A percentile compares a stretch with the other conserved stretches of the same genome.
These are phyloP conservation scores for Coenobita brevimanus DNA, from an alignment of 1,140 invertebrate genomes.

Conservation along the genomic window DNA sequence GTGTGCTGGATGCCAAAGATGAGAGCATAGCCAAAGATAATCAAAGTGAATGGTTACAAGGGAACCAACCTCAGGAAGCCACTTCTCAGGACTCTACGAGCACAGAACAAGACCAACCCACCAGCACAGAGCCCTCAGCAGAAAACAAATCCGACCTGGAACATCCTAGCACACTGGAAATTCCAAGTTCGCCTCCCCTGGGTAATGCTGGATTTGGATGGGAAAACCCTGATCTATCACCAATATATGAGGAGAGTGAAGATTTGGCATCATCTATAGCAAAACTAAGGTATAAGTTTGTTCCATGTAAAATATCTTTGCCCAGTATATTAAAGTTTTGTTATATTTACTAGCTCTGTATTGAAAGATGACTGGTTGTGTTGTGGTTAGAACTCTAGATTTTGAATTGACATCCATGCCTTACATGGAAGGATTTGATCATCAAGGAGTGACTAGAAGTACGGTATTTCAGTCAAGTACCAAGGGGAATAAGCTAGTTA, in stretches of 20 bases:
- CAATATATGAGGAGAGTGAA: constrained; percentile 82
- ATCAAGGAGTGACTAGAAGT: no score
- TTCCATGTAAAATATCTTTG: no score
- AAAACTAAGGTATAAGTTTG: constrained; percentile 75
- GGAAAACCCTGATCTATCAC: constrained; percentile 72
- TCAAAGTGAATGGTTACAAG: background rate
- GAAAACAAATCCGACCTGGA: background rate
- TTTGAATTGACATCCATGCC: no score
- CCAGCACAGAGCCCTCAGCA: background rate
- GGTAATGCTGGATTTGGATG: constrained; percentile 60
- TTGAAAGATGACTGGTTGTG: no score
- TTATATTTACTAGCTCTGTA: no score
- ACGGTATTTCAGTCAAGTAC: no score
- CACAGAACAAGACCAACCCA: background rate
- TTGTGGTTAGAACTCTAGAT: no score
- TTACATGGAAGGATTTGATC: no score
- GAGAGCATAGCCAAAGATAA: background rate
- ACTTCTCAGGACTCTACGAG: background rate
- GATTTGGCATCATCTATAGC: constrained; percentile 83
- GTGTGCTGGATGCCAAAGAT: constrained; percentile 1
- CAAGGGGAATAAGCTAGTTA: no score
- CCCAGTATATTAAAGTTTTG: no score
- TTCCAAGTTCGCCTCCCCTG: constrained; percentile 30
- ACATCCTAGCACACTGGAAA: constrained; percentile 22
- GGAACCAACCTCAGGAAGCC: background rate